Conservation (phyloP, 2,113 vertebrate genomes). For the Lota lota region DNA sequence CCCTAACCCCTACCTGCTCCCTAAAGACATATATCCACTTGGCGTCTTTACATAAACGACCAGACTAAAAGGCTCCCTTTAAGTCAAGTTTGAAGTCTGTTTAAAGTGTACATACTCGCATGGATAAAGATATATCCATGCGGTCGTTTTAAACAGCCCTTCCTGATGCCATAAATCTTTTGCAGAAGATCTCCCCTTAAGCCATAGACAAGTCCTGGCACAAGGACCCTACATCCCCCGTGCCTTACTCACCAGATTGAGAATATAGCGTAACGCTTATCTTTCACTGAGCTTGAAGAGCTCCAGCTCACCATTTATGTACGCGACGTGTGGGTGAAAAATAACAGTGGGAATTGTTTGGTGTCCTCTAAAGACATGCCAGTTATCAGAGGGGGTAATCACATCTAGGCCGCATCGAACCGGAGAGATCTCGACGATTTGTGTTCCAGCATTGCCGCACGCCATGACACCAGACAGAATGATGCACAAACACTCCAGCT, state of each 20-base stretch:
- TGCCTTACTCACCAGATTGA: constrained; percentile 51
- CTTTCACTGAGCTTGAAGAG: constrained; percentile 44
- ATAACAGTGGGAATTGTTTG: constrained; percentile 31
- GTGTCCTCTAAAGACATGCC: constrained; percentile 43
- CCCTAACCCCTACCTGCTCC: too few relatives aligned
- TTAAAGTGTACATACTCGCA: too few relatives aligned
- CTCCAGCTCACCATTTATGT: constrained; percentile 38
- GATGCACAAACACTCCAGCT: too few relatives aligned
- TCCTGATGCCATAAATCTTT: constrained; percentile 37
- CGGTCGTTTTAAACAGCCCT: constrained; percentile 29
- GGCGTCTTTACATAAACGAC: too few relatives aligned
- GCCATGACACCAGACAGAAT: too few relatives aligned
- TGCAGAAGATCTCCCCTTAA: constrained; percentile 41
- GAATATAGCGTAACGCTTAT: constrained; percentile 60
- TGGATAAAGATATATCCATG: neutral
- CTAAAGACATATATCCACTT: too few relatives aligned
- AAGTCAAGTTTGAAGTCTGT: too few relatives aligned
- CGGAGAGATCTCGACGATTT: neutral
- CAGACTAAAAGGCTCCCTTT: too few relatives aligned
- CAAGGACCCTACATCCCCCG: constrained; percentile 2
- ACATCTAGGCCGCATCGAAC: constrained; percentile 46
- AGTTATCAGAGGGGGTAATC: constrained; percentile 61
- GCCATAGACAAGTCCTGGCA: constrained; percentile 49
- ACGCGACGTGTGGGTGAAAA: constrained; percentile 26
- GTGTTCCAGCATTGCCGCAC: constrained; percentile 32